Evolutionary conservation across 2,113 vertebrate species (phyloP).

Genomic region (Bostrychus sinensis): DNA sequence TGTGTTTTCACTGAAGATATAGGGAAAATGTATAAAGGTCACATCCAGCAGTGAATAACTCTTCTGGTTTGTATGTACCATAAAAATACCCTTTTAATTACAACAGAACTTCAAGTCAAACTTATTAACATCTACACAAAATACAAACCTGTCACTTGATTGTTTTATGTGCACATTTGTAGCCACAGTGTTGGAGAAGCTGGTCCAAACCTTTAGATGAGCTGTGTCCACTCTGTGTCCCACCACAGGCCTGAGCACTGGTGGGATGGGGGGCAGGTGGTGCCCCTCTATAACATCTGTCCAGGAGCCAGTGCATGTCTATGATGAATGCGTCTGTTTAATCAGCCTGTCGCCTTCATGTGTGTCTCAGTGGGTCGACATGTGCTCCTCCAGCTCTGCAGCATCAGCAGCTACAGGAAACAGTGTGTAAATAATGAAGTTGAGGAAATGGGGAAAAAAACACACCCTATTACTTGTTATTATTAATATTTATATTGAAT

Average conservation of each 20-base stretch:
- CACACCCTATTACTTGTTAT: too few species aligned
- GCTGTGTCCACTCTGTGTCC: conserved; percentile 16
- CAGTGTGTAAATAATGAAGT: too few species aligned
- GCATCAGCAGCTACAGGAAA: background rate
- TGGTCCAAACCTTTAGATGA: conserved; percentile 15
- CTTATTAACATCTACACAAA: too few species aligned
- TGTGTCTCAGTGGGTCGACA: background rate
- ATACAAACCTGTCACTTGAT: too few species aligned
- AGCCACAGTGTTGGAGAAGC: background rate
- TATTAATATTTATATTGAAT: too few species aligned
- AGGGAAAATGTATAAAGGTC: conserved; percentile 31
- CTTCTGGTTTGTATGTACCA: conserved; percentile 7
- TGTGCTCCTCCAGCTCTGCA: background rate
- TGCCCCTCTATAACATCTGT: conserved; percentile 29
- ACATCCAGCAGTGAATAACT: conserved; percentile 19
- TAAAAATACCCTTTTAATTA: too few species aligned
- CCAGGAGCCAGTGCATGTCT: background rate
- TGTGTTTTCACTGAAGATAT: conserved; percentile 26
- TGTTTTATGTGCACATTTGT: background rate
- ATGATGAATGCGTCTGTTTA: conserved; percentile 17
- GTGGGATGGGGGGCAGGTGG: conserved; percentile 27
- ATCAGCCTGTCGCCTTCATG: conserved; percentile 4
- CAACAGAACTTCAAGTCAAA: too few species aligned
- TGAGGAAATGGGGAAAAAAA: too few species aligned
- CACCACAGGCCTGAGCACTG: background rate